Conservation (phyloP, 2,888 invertebrate genomes). For the Bugula neritina region DNA sequence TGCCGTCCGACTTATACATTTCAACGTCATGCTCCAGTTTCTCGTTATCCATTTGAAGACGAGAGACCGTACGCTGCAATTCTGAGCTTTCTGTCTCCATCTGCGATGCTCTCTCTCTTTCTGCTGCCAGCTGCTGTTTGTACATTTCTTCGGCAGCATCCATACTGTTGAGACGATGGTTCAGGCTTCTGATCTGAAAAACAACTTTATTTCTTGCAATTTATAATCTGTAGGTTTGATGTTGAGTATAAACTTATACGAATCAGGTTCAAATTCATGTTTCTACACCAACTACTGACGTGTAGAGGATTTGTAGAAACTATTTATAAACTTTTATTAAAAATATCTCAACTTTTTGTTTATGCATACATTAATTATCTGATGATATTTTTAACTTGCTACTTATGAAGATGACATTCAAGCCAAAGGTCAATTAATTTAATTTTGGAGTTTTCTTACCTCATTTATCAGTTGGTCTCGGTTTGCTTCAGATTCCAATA, state of each 20-base stretch:
- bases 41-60: conserved; percentile 21
- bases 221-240: too few species aligned
- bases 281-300: too few species aligned
- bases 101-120: background rate
- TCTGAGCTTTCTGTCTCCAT: background rate
- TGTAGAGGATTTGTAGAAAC: too few species aligned
- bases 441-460: background rate
- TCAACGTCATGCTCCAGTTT: conserved; percentile 11
- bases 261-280: too few species aligned
- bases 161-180: conserved; percentile 5
- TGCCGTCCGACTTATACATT: background rate
- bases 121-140: conserved; percentile 9
- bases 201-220: too few species aligned
- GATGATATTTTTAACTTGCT: too few species aligned
- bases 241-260: too few species aligned
- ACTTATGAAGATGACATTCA: too few species aligned
- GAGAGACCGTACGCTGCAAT: background rate
- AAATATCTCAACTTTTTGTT: too few species aligned
- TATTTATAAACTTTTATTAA: too few species aligned
- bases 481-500: background rate
- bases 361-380: too few species aligned
- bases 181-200: background rate
- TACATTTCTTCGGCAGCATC: conserved; percentile 13
- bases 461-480: background rate
- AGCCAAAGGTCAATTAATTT: too few species aligned